phyloP scores from a whole-genome alignment of 2,888 invertebrate species.

The Microchrysa polita region DNA sequence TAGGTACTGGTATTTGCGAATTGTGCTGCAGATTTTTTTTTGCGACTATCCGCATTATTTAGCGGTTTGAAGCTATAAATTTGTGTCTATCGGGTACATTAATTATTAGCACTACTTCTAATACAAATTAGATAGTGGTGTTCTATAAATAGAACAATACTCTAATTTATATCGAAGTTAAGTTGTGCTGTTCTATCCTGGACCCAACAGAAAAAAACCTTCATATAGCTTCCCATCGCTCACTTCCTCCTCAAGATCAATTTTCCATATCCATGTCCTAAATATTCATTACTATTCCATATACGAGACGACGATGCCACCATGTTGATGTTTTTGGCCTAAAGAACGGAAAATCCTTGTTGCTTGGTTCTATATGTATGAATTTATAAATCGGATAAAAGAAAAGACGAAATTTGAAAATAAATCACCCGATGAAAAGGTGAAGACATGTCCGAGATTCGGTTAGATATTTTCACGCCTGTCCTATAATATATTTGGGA shows the following conservation, averaged over 20 bases:
- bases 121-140: too few relatives aligned
- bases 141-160: too few relatives aligned
- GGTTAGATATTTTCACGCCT: slow-evolving; percentile 45
- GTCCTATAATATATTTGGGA: slow-evolving; percentile 42
- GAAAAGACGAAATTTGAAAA: slow-evolving; percentile 9
- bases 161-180: too few relatives aligned
- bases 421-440: slow-evolving; percentile 47
- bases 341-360: not conserved
- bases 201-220: too few relatives aligned
- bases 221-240: too few relatives aligned
- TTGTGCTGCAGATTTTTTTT: too few relatives aligned
- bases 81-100: too few relatives aligned
- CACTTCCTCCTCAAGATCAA: not conserved
- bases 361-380: not conserved
- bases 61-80: too few relatives aligned
- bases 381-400: not conserved
- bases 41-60: too few relatives aligned
- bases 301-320: slow-evolving; percentile 5
- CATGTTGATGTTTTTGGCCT: not conserved
- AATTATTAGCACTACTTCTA: too few relatives aligned
- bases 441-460: slow-evolving; percentile 47
- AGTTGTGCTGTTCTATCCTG: too few relatives aligned
- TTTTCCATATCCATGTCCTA: not conserved
- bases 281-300: slow-evolving; percentile 31
- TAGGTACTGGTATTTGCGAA: too few relatives aligned